Percentiles rank a stretch among this genome's conserved stretches.
phyloP scores from a whole-genome alignment of 2,797 vertebrate species.

The Lerista edwardsae region DNA sequence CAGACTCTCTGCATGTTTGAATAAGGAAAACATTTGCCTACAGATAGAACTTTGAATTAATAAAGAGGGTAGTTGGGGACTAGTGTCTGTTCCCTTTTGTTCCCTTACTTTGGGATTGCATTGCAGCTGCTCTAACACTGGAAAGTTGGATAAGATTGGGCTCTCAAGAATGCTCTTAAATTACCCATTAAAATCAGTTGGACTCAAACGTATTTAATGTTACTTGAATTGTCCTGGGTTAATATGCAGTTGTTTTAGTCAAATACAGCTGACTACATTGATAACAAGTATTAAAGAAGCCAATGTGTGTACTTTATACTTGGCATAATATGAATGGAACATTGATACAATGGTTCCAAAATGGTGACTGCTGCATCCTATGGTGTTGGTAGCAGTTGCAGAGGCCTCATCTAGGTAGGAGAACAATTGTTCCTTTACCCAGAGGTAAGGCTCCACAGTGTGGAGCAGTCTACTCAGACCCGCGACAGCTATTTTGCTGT shows the following conservation, averaged over 20 bases:
- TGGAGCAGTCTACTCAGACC: no score
- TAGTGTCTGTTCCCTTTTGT: background rate
- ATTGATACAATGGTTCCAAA: no score
- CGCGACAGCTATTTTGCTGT: no score
- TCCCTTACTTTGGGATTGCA: no score
- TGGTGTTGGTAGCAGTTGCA: no score
- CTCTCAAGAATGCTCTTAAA: background rate
- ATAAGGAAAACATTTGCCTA: conserved; percentile 10
- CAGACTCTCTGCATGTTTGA: background rate
- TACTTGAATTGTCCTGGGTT: background rate
- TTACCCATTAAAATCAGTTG: background rate
- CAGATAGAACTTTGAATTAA: conserved; percentile 17
- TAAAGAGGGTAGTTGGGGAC: background rate
- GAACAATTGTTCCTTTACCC: no score
- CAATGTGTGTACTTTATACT: background rate
- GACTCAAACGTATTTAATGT: background rate
- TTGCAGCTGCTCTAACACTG: no score
- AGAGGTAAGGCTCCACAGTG: no score
- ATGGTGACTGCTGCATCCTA: no score
- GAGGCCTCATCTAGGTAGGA: no score
- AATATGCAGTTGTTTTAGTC: background rate
- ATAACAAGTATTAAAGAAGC: background rate
- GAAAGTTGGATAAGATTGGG: no score
- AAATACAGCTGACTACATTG: background rate
- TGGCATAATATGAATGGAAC: background rate